Evolutionary conservation across 2,888 invertebrate species (phyloP).

Genomic region (Ernsta delagoae): DNA sequence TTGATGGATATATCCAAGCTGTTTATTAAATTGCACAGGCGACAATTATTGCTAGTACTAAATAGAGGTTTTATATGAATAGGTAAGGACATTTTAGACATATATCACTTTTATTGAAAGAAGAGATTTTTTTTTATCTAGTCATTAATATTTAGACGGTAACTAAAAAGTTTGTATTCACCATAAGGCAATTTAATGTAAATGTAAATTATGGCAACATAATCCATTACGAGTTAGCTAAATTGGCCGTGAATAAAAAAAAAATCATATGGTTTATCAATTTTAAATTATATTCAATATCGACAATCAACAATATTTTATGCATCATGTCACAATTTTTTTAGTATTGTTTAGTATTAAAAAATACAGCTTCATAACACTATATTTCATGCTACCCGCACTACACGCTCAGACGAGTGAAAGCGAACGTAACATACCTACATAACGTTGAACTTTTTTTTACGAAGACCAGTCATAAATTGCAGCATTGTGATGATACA

Average conservation of each 20-base stretch:
- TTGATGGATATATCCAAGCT: background rate
- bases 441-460: background rate
- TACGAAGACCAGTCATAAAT: background rate
- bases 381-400: no score
- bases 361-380: no score
- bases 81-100: no score
- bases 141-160: background rate
- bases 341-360: constrained; percentile 1
- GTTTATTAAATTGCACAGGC: background rate
- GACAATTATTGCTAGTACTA: background rate
- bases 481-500: constrained; percentile 5
- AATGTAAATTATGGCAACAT: constrained; percentile 3
- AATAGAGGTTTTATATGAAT: background rate
- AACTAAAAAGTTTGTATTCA: background rate
- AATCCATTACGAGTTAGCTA: background rate
- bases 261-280: no score
- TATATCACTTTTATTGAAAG: background rate
- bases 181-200: background rate
- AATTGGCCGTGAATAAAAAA: background rate
- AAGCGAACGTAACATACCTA: no score
- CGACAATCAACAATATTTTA: no score
- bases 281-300: no score
- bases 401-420: no score
- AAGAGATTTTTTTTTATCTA: background rate
- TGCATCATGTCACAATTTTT: background rate